Base-by-base conservation (phyloP, 1,140 invertebrate species). In the Scaptomyza hsui region DNA sequence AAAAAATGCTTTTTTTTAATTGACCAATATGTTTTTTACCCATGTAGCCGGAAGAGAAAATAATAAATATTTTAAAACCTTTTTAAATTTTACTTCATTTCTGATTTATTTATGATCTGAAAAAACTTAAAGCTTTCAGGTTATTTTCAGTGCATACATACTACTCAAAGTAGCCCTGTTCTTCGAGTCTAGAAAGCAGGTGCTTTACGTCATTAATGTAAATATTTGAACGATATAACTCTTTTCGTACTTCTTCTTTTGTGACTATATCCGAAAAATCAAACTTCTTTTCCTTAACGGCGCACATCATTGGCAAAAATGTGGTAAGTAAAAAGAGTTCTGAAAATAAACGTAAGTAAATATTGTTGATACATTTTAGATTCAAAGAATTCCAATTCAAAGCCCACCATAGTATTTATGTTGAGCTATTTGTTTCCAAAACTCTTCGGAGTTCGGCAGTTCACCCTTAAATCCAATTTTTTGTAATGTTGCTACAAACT, bases 311-410 rank as follows among this genome's bases (percentile, higher is more conserved):
- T 1, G 80, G 76, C 0, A 85, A 55, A 3, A 80, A 48, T 12
- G 80, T 80, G 1, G 45, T 59, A 4, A 71, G 10, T 42, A 86
- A 5, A 15, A 74, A 77, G 3, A 86, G 49, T 13, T 85, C 80
- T 86, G 12, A 4, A 77, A 73, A 6, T 12, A 24, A 1, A 37
- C 4, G 24, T 19, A 19, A 19, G 7, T 19, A 44, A 10, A 32
- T 10, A 42, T 2, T 32, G 10, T 24, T 32, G 32, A 37, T 1
- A n/a, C 0, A 37, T 37, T 37, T 32, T 9, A 0, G 3, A 32
- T 32, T 2, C 3, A 32, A 32, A 32, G 9, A 3, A 32, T 32
- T 32, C 9, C 9, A 12, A 10, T 0, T 2, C 29, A 32, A 12
- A 41, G 16, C 60, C 52, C 24, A 72, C 75, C 56, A 29, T 13